Evolutionary conservation across 2,888 invertebrate species (phyloP), one percentile per base, ranked within the genome.

Genomic region (Zonitis immaculata): DNA sequence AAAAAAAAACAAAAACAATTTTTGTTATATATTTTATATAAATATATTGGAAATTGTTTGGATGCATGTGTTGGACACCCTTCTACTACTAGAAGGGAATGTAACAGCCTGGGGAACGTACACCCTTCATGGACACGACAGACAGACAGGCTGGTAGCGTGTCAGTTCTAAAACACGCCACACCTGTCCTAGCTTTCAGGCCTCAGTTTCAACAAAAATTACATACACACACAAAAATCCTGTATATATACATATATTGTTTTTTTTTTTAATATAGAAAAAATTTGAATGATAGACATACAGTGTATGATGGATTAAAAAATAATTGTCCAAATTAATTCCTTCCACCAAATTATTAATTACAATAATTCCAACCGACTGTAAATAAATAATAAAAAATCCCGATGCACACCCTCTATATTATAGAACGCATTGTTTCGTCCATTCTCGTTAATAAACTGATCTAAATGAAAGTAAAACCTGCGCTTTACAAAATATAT

Each of bases 381-480:
- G 4, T 16, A 1, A 35, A 35, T 16, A 18, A 35, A 35, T 16
- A 35, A 18, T 8, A 9, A 9, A 18, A 18, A 18, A 35, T 35
- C 18, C 35, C 35, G 18, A 4, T 18, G 9, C 35, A 35, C 44
- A 28, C 22, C 44, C 35, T 35, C n/a, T n/a, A n/a, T n/a, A n/a
- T n/a, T n/a, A n/a, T n/a, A n/a, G n/a, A n/a, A n/a, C 28, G 14
- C 30, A 26, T 18, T 27, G 18, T 28, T 35, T n/a, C 22, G 22
- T 35, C 35, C 47, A 47, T 16, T 14, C 25, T n/a, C 35, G 62
- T 62, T 67, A 67, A 66, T 67, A 66, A 66, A 67, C 64, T 63
- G 62, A 65, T 68, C 62, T 62, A 57, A 63, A 66, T 60, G 61
- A 65, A 61, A 67, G 62, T 65, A 62, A 61, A 63, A 66, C 66